Evolutionary conservation across 2,113 vertebrate genomes (phyloP).

Genomic region (Thalassoma bifasciatum): DNA sequence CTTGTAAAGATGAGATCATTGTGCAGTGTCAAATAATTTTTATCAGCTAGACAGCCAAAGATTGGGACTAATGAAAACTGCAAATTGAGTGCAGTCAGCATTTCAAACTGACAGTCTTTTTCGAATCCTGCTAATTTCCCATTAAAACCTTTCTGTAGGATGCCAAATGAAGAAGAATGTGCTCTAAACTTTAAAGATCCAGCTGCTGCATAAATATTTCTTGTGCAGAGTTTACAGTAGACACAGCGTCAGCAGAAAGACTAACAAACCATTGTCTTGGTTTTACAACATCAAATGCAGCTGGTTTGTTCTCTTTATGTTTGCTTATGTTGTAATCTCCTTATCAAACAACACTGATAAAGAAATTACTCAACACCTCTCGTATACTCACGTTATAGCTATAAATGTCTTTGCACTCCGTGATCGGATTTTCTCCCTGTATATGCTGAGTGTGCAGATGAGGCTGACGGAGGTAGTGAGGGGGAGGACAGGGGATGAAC

Average conservation of each 20-base stretch:
- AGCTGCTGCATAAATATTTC: constrained; percentile 33
- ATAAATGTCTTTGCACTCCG: constrained; percentile 9
- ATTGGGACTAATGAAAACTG: constrained; percentile 74
- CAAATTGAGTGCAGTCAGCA: constrained; percentile 67
- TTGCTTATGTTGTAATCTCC: neutral
- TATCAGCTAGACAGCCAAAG: constrained; percentile 66
- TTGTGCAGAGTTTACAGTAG: constrained; percentile 31
- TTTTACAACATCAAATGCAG: neutral
- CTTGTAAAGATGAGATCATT: constrained; percentile 83
- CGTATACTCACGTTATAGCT: neutral
- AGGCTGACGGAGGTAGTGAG: constrained; percentile 59
- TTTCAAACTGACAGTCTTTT: constrained; percentile 64
- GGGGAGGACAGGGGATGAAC: constrained; percentile 51
- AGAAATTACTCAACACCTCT: neutral
- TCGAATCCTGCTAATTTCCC: constrained; percentile 53
- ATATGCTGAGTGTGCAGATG: constrained; percentile 58
- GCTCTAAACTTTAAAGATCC: constrained; percentile 40
- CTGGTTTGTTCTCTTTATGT: neutral
- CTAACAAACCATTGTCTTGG: neutral
- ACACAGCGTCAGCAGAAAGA: constrained; percentile 23
- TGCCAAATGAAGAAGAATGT: constrained; percentile 67
- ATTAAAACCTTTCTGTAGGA: constrained; percentile 42
- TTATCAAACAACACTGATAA: neutral
- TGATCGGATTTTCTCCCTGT: constrained; percentile 30
- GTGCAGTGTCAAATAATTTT: constrained; percentile 76